Evolutionary conservation across 2,797 vertebrate species (phyloP).

Genomic region (Dipus sagitta): DNA sequence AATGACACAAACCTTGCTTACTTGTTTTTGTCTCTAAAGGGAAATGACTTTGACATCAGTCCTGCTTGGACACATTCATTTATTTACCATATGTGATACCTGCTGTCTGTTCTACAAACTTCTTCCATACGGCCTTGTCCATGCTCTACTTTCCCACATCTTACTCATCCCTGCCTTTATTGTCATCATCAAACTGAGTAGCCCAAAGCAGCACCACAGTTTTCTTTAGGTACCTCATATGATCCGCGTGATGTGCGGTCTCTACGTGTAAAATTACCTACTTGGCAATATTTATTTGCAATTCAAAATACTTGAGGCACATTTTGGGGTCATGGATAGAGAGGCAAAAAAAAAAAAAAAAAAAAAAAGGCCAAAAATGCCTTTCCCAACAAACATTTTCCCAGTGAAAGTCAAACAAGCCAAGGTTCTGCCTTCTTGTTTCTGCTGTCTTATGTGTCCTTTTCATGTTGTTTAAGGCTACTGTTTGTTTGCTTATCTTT

Average conservation of each 20-base stretch:
- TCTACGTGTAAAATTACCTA: constrained; percentile 7
- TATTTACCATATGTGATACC: background rate
- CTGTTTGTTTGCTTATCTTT: background rate
- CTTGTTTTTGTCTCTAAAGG: constrained; percentile 19
- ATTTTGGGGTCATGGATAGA: background rate
- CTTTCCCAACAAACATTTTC: background rate
- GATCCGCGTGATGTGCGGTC: background rate
- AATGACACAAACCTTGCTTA: background rate
- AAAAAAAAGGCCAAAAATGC: background rate
- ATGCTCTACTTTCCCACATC: background rate
- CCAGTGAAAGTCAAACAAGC: background rate
- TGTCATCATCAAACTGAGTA: background rate
- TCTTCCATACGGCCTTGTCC: background rate
- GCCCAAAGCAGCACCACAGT: background rate
- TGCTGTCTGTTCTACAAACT: constrained; percentile 19
- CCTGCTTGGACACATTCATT: background rate
- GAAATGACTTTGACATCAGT: background rate
- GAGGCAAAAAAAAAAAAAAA: background rate
- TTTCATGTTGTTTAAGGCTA: background rate
- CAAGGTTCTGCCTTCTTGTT: background rate
- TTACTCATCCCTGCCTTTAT: background rate
- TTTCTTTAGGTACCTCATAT: background rate
- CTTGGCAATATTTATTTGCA: constrained; percentile 41
- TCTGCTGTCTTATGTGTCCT: background rate
- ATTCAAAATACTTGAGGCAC: background rate